Percentiles rank a stretch among this genome's conserved stretches.
phyloP scores from a whole-genome alignment of 1,140 invertebrate species.

The Panulirus ornatus region DNA sequence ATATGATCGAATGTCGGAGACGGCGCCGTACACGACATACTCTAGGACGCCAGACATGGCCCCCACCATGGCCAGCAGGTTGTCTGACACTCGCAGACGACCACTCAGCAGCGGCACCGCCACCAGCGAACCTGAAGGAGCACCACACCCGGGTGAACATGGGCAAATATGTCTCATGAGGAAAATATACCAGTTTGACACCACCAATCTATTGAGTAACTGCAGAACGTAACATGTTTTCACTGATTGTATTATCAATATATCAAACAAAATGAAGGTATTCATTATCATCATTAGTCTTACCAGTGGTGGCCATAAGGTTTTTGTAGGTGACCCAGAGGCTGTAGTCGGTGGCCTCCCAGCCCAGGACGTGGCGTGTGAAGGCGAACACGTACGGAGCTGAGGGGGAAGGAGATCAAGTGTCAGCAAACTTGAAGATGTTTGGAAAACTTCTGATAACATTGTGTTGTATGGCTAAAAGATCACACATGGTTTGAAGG shows the following conservation, averaged over 20 bases:
- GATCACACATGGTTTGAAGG: too few species aligned
- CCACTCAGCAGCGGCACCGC: constrained; percentile 61
- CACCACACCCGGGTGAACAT: neutral
- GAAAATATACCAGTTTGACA: too few species aligned
- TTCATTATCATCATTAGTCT: neutral
- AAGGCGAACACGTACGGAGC: constrained; percentile 65
- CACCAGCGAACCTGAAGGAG: constrained; percentile 40
- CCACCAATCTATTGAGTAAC: too few species aligned
- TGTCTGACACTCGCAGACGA: constrained; percentile 44
- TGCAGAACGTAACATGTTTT: too few species aligned
- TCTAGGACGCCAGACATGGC: constrained; percentile 44
- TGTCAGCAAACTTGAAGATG: too few species aligned
- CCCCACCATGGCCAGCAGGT: constrained; percentile 53
- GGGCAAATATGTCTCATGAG: too few species aligned
- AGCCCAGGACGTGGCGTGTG: constrained; percentile 59
- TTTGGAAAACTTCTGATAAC: too few species aligned
- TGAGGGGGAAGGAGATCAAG: neutral
- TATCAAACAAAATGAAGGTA: too few species aligned
- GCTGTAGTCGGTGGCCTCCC: constrained; percentile 60
- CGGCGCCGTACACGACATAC: constrained; percentile 44
- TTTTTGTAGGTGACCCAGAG: constrained; percentile 70
- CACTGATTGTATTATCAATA: too few species aligned
- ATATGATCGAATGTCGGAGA: constrained; percentile 30
- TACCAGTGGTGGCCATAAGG: constrained; percentile 56
- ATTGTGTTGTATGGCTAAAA: too few species aligned